Evolutionary conservation across 2,888 invertebrate genomes (phyloP), one percentile per base, ranked within the genome.

Genomic region (Hemicrepidius hirtus): DNA sequence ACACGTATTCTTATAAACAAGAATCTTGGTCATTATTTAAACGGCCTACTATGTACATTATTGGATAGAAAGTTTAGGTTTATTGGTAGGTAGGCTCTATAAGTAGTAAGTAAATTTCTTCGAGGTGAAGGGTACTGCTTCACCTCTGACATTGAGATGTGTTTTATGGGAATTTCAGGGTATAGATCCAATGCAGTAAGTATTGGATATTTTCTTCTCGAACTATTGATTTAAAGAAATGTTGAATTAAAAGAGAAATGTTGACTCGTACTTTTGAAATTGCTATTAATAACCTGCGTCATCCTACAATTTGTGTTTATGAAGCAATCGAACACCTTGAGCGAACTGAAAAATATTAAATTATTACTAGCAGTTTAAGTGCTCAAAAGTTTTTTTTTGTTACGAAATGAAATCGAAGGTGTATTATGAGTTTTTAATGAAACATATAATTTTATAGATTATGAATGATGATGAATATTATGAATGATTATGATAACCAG

Each of bases 41-140:
- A n/a, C n/a, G n/a, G n/a, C n/a, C 24, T 32, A 32, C 32, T 9
- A 9, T n/a, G n/a, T n/a, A n/a, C 44, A 6, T 44, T 44, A 44
- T 16, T 13, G 44, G 21, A 49, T 49, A 49, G 49, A 49, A 49
- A 49, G 49, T 49, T 49, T 49, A 12, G 21, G 9, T 40, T 40
- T 40, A 37, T 6, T 40, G 40, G 40, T n/a, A n/a, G n/a, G n/a
- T n/a, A n/a, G n/a, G n/a, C 13, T 40, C 49, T 44, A 18, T 21
- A 49, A n/a, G n/a, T n/a, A n/a, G n/a, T 49, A 49, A 49, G 49
- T 49, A 21, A 21, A 49, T 49, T 46, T 44, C 49, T 21, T 49
- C 49, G 49, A 49, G 49, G 49, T 49, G 49, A 49, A 49, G 49
- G 49, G 49, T 49, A 49, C 18, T 49, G 49, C 18, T 3, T 49